Evolutionary conservation across 2,888 invertebrate species (phyloP).

Genomic region (Thecophora atra): DNA sequence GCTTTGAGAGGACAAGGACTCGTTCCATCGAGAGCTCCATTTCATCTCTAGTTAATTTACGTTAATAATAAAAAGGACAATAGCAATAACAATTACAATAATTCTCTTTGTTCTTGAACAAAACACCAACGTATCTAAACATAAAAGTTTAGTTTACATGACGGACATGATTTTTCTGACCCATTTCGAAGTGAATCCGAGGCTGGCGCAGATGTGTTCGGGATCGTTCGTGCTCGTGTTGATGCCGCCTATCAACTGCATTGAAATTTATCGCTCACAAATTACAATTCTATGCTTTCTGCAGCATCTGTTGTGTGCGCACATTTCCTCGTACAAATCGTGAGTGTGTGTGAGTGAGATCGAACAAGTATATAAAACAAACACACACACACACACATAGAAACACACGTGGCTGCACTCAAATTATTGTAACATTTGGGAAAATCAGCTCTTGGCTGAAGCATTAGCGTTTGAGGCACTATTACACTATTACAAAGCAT

Average conservation of each 20-base stretch:
- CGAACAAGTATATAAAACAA: neutral
- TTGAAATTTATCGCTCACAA: constrained; percentile 32
- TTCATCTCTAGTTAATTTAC: constrained; percentile 4
- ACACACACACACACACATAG: constrained; percentile 11
- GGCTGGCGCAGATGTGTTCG: neutral
- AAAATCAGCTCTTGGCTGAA: constrained; percentile 30
- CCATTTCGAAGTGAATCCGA: neutral
- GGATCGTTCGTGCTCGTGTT: neutral
- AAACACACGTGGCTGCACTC: neutral
- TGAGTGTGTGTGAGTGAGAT: neutral
- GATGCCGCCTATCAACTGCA: neutral
- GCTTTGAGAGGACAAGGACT: no score
- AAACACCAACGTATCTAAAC: neutral
- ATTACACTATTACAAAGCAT: constrained; percentile 14
- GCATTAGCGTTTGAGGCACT: constrained; percentile 10
- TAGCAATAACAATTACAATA: neutral
- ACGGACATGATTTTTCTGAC: neutral
- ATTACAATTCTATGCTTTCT: constrained; percentile 33
- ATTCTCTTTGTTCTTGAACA: neutral
- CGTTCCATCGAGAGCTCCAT: no score
- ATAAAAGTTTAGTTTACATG: neutral
- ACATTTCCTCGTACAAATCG: constrained; percentile 2
- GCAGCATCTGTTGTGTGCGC: constrained; percentile 31
- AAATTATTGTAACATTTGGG: constrained; percentile 16
- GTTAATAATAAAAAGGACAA: no score